A percentile compares a stretch with the other conserved stretches of the same genome.
These are phyloP conservation scores for Columbina picui DNA, from an alignment of 2,113 vertebrate species.

Conservation along the genomic window DNA sequence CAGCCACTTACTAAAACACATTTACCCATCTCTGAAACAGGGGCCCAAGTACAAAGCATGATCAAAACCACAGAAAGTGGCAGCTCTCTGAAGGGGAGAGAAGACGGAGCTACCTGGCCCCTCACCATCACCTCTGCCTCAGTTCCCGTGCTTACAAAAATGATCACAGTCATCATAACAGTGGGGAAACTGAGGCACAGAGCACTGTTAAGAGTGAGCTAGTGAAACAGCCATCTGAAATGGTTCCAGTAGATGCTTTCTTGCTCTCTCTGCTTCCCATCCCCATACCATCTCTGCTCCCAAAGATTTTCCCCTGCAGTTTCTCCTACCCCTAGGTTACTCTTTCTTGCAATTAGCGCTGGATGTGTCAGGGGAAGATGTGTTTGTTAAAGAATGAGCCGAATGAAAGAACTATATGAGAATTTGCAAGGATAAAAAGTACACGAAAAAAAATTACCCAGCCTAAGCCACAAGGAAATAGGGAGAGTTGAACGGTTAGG, in stretches of 20 bases:
- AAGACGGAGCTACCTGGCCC: not conserved
- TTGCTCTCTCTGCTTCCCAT: not conserved
- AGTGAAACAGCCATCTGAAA: not conserved
- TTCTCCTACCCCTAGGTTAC: not conserved
- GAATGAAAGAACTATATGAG: not conserved
- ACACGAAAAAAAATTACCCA: not conserved
- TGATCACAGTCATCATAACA: not conserved
- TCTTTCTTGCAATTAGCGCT: not conserved
- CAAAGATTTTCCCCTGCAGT: not conserved
- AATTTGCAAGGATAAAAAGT: conserved; percentile 35
- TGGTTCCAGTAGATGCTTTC: not conserved
- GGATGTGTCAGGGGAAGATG: not conserved
- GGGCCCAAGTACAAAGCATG: not conserved
- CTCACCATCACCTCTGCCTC: not conserved
- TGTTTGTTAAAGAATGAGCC: not conserved
- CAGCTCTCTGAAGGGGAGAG: not conserved
- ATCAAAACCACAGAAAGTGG: not conserved
- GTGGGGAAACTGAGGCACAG: not conserved
- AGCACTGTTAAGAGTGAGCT: rapidly evolving
- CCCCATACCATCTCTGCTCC: not conserved
- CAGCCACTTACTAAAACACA: not conserved
- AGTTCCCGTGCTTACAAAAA: not conserved
- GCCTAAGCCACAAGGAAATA: not conserved
- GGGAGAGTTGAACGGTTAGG: not conserved
- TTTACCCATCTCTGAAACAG: not conserved